phyloP scores from a whole-genome alignment of 2,888 invertebrate genomes.

The Mythimna albipuncta region DNA sequence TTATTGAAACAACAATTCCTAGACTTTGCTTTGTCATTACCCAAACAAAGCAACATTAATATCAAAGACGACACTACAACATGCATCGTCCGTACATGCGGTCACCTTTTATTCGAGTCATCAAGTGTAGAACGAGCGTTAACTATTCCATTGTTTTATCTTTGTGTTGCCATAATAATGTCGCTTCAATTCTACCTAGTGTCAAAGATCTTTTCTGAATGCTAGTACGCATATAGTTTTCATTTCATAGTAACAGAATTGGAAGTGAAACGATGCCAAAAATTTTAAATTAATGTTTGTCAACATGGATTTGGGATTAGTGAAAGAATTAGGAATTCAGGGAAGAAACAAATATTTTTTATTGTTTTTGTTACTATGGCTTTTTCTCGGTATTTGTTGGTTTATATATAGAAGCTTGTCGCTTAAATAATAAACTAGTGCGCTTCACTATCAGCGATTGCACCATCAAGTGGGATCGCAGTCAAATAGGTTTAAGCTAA shows the following conservation, averaged over 20 bases:
- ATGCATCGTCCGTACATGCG: not conserved
- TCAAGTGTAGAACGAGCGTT: not conserved
- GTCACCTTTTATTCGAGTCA: not conserved
- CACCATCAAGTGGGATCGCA: no score
- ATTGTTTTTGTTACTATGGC: conserved; percentile 1
- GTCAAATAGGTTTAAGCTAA: no score
- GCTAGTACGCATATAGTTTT: not conserved
- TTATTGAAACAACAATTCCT: not conserved
- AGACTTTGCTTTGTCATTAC: conserved; percentile 1
- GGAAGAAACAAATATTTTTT: not conserved
- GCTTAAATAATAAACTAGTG: no score
- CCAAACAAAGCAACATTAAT: conserved; percentile 26
- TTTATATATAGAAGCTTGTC: no score
- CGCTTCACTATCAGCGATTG: no score
- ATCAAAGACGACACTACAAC: not conserved
- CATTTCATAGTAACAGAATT: conserved; percentile 8
- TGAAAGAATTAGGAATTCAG: not conserved
- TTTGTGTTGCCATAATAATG: conserved; percentile 14
- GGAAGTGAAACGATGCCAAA: conserved; percentile 31
- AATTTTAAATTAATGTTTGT: conserved; percentile 21
- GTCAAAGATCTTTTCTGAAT: not conserved
- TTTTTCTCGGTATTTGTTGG: not conserved
- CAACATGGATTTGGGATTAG: conserved; percentile 5
- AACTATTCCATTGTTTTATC: conserved; percentile 26
- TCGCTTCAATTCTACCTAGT: not conserved